These are phyloP conservation scores for Sinosuthora webbiana DNA, from an alignment of 2,113 vertebrate genomes.

Conservation along the genomic window DNA sequence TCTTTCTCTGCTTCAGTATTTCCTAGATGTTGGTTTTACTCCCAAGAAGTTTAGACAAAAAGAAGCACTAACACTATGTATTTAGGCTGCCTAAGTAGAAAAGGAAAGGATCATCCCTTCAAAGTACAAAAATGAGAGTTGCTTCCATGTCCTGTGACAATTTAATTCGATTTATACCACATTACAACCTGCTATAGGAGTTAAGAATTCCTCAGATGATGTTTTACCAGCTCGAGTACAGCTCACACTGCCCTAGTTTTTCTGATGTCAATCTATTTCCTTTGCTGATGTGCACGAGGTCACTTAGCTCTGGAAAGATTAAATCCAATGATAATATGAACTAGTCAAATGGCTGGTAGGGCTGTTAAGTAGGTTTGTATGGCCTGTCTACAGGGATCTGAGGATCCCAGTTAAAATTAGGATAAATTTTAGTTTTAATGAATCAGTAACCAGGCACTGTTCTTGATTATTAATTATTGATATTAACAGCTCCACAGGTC, in stretches of 20 bases:
- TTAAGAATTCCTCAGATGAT: not conserved
- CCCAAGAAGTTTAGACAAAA: not conserved
- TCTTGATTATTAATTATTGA: constrained; percentile 20
- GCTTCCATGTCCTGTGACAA: not conserved
- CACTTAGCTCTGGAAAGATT: not conserved
- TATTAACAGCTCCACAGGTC: not conserved
- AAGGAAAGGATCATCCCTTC: not conserved
- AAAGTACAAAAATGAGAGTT: not conserved
- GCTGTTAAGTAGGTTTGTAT: not conserved
- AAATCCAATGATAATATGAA: not conserved
- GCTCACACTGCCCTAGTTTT: constrained; percentile 12
- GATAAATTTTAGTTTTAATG: not conserved
- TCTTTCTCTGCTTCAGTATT: not conserved
- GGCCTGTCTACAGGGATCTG: not conserved
- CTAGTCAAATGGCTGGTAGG: not conserved
- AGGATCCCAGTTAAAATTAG: not conserved
- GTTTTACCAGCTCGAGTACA: not conserved
- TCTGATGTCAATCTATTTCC: constrained; percentile 4
- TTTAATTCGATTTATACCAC: not conserved
- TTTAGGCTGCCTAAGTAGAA: not conserved
- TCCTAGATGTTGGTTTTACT: not conserved
- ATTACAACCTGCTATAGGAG: not conserved
- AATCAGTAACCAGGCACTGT: not conserved
- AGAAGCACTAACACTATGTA: accelerated
- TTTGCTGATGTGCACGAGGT: not conserved